These are phyloP conservation scores for Onychostoma macrolepis DNA, from an alignment of 2,113 vertebrate genomes.

Conservation along the genomic window DNA sequence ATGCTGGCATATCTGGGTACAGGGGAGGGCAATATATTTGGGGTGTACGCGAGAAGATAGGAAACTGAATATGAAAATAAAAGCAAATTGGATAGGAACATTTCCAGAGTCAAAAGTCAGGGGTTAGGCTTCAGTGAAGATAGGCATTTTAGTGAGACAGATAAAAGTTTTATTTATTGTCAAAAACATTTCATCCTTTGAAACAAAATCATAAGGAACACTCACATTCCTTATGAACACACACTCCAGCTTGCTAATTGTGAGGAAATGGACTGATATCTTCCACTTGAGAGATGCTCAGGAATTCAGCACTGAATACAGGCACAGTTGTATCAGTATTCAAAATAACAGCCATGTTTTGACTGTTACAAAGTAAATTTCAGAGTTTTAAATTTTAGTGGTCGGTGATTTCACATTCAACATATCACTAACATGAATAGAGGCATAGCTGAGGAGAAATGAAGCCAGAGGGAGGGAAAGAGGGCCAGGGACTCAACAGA, in stretches of 20 bases:
- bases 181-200: constrained; percentile 21
- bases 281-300: constrained; percentile 6
- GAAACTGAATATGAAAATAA: neutral
- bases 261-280: neutral
- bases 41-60: neutral
- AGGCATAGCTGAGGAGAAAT: neutral
- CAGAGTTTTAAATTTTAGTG: neutral
- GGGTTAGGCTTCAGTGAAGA: constrained; percentile 15
- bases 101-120: neutral
- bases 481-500: neutral
- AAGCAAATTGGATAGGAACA: neutral
- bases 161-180: constrained; percentile 48
- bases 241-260: constrained; percentile 15
- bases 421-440: neutral
- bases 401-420: neutral
- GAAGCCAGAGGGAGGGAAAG: neutral
- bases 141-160: neutral
- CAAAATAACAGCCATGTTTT: neutral
- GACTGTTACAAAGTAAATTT: constrained; percentile 23
- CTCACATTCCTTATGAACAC: neutral
- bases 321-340: neutral
- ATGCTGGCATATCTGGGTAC: constrained; percentile 53
- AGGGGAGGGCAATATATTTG: neutral
- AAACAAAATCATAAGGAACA: neutral
- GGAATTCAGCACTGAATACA: constrained; percentile 33